Conservation (phyloP, 2,888 invertebrate genomes). For the Dastarcus helophoroides region DNA sequence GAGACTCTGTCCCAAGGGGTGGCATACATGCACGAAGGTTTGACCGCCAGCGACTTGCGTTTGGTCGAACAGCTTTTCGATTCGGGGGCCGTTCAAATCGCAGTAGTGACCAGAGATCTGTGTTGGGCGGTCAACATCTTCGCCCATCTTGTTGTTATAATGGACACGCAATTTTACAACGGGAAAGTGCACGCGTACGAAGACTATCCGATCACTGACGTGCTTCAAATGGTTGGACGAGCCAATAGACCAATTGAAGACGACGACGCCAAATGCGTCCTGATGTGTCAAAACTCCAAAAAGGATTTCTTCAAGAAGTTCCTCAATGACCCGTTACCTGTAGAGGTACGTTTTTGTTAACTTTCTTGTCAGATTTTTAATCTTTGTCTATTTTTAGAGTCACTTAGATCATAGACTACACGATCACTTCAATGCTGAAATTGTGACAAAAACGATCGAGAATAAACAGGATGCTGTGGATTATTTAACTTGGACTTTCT, state of each 20-base stretch:
- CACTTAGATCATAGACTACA: slow-evolving; percentile 96
- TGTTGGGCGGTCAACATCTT: slow-evolving; percentile 87
- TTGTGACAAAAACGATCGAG: slow-evolving; percentile 98
- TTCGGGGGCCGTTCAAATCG: slow-evolving; percentile 84
- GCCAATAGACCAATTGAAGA: slow-evolving; percentile 90
- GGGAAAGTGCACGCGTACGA: slow-evolving; percentile 80
- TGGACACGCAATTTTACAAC: slow-evolving; percentile 91
- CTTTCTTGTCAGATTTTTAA: background rate
- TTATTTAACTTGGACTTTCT: slow-evolving; percentile 98
- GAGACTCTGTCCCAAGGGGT: slow-evolving; percentile 93
- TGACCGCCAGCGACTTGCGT: slow-evolving; percentile 71
- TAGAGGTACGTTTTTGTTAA: slow-evolving; percentile 52
- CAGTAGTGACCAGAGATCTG: slow-evolving; percentile 84
- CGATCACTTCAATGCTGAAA: slow-evolving; percentile 99
- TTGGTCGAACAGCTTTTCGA: slow-evolving; percentile 90
- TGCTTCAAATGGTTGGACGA: slow-evolving; percentile 94
- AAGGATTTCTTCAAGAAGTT: slow-evolving; percentile 99
- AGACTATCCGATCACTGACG: slow-evolving; percentile 95
- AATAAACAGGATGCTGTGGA: slow-evolving; percentile 99
- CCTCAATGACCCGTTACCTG: slow-evolving; percentile 89
- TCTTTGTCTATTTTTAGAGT: slow-evolving; percentile 45
- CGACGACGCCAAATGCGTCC: slow-evolving; percentile 86
- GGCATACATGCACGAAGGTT: slow-evolving; percentile 93
- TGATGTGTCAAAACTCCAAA: slow-evolving; percentile 95
- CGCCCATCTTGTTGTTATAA: slow-evolving; percentile 89